These are phyloP conservation scores for Pimpla rufipes DNA, from an alignment of 2,888 invertebrate genomes.

Conservation along the genomic window DNA sequence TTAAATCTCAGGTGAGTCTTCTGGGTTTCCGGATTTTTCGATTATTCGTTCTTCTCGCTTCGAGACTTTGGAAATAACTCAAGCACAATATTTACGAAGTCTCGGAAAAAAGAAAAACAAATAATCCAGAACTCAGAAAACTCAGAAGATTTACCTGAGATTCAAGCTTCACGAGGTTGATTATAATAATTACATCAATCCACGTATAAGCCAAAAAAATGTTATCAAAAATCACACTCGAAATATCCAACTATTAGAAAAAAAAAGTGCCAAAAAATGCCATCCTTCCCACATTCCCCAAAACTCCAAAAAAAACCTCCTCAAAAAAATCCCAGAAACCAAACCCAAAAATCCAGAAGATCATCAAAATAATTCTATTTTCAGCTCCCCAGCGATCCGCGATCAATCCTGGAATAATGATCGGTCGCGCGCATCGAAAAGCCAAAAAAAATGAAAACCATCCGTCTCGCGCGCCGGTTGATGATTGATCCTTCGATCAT, in stretches of 20 bases:
- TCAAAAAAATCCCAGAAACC: not conserved
- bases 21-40: not conserved
- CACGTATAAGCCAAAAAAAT: no score
- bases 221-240: no score
- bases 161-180: no score
- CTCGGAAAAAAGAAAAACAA: no score
- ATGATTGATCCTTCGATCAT: constrained; percentile 67
- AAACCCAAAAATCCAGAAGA: not conserved
- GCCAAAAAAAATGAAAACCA: not conserved
- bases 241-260: no score
- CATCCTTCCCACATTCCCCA: not conserved
- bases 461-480: not conserved
- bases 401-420: constrained; percentile 9
- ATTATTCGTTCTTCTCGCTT: not conserved
- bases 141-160: no score
- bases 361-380: not conserved
- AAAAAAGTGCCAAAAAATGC: no score
- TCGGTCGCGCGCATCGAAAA: not conserved
- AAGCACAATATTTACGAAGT: no score
- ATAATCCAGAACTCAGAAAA: no score
- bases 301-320: not conserved
- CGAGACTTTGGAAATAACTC: no score
- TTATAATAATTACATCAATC: no score
- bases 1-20: not conserved
- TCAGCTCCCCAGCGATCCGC: not conserved